These are phyloP conservation scores for Torymus aiolomorphi DNA, from an alignment of 2,888 invertebrate genomes.

Conservation along the genomic window DNA sequence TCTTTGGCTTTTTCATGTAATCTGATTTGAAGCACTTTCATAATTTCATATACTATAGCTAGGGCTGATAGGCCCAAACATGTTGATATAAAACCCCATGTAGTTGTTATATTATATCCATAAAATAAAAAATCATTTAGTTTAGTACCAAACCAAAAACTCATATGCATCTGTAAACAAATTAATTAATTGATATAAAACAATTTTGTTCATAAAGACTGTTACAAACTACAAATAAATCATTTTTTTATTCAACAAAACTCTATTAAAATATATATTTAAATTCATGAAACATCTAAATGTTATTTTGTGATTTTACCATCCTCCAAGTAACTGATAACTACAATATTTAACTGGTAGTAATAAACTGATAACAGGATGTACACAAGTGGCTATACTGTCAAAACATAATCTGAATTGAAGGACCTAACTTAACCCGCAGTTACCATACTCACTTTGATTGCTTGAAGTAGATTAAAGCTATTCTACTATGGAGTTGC, in stretches of 20 bases:
- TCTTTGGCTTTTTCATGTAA: conserved; percentile 73
- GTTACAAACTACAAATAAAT: too few relatives aligned
- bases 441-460: conserved; percentile 25
- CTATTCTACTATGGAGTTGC: too few relatives aligned
- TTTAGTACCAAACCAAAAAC: conserved; percentile 82
- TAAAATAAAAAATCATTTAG: conserved; percentile 81
- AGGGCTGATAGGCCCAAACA: conserved; percentile 80
- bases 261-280: too few relatives aligned
- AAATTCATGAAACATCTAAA: too few relatives aligned
- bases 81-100: conserved; percentile 78
- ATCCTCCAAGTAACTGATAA: too few relatives aligned
- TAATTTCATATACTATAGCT: conserved; percentile 80
- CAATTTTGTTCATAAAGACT: too few relatives aligned
- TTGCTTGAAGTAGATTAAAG: not conserved
- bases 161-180: conserved; percentile 79
- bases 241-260: too few relatives aligned
- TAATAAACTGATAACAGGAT: conserved; percentile 36
- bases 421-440: not conserved
- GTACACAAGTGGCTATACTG: conserved; percentile 14
- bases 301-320: too few relatives aligned
- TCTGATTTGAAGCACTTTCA: conserved; percentile 76
- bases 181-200: not conserved
- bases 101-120: conserved; percentile 77
- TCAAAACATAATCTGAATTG: conserved; percentile 11
- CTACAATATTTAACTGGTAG: not conserved